phyloP scores from a whole-genome alignment of 2,888 invertebrate genomes.

The Dichetophora obliterata region DNA sequence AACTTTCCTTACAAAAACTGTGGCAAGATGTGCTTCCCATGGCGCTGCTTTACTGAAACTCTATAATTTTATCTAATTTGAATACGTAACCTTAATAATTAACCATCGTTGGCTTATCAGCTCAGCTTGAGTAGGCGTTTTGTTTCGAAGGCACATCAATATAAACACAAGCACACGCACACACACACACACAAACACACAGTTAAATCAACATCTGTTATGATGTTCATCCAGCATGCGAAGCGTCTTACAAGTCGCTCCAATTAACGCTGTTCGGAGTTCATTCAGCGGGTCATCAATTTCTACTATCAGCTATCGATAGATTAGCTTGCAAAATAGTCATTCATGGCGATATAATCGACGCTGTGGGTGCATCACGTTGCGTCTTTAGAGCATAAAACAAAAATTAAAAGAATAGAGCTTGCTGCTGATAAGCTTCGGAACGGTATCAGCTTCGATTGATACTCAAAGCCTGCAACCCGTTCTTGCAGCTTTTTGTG shows the following conservation, averaged over 20 bases:
- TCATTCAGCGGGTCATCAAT: slow-evolving; percentile 24
- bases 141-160: not conserved
- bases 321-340: not conserved
- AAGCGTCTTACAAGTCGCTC: not conserved
- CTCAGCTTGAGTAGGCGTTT: not conserved
- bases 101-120: slow-evolving; percentile 7
- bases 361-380: slow-evolving; percentile 11
- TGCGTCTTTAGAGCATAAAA: not conserved
- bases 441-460: not conserved
- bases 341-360: slow-evolving; percentile 3
- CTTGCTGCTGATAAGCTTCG: not conserved
- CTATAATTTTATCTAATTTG: too few relatives aligned
- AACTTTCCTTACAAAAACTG: too few relatives aligned
- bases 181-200: not conserved
- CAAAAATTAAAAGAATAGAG: not conserved
- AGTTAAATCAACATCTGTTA: not conserved
- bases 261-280: slow-evolving; percentile 14
- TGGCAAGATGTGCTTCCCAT: too few relatives aligned
- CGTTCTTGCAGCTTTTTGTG: not conserved
- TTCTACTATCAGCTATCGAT: not conserved
- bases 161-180: not conserved
- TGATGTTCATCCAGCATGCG: not conserved
- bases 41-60: too few relatives aligned
- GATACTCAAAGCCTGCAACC: not conserved
- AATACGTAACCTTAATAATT: not conserved